Evolutionary conservation across 2,888 invertebrate genomes (phyloP), one percentile per base, ranked within the genome.

Genomic region (Sphaerophoria taeniata): DNA sequence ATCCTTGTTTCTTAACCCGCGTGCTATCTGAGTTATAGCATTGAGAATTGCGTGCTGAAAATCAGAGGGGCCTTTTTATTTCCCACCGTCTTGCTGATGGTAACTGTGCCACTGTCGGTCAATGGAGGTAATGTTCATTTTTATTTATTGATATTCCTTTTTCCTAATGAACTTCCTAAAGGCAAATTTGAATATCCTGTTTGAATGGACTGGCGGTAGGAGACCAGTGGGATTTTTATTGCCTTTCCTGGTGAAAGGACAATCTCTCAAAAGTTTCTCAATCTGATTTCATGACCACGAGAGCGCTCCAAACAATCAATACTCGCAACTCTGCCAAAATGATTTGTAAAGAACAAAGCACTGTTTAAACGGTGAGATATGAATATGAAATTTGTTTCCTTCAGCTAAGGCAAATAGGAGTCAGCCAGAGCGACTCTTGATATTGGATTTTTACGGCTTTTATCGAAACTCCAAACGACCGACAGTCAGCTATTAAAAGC

Each of bases 131-230:
- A 73, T 81, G 84, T 72, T 67, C 67, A 67, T 67, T 79, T 76
- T 85, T 85, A 80, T 85, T 85, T 85, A 85, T 85, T 85, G 80
- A 72, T 85, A 76, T 77, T 81, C 63, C 72, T 81, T 72, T 80
- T 69, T n/a, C 73, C 65, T 81, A 81, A 81, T 74, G 81, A 81
- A 81, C 81, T 77, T 81, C 85, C 81, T 81, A 77, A n/a, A n/a
- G 85, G 85, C 85, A 85, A 85, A 85, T 85, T 85, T 85, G 85
- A 85, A 85, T 85, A 85, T 85, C 85, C 85, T 85, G 85, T 81
- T 76, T 67, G 72, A 80, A 58, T n/a, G 69, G 76, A 51, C 39
- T 47, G 9, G 60, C 3, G 36, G n/a, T 36, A 53, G 60, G 71
- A 12, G 24, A 58, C 6, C n/a, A 58, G 14, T 65, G 3, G 24